Evolutionary conservation across 37 sponge, comb jelly and placozoan species (phyloP).

Genomic region (Axinella damicornis): DNA sequence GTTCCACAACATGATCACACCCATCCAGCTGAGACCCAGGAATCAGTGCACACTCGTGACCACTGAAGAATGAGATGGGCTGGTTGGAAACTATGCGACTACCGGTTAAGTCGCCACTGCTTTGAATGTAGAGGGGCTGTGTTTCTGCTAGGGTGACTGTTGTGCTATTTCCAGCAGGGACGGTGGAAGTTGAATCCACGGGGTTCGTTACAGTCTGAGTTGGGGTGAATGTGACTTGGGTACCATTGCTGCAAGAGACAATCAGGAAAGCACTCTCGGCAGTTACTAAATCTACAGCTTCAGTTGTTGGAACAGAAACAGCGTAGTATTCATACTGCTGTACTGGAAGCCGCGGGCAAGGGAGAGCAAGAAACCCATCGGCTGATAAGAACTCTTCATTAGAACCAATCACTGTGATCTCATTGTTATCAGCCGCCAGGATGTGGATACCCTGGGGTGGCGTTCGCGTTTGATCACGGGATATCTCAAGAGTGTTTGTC

Average conservation of each 20-base stretch:
- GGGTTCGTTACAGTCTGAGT: conserved; percentile 6
- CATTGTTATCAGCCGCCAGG: conserved; percentile 8
- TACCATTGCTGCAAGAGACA: no score
- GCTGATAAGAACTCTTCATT: background rate
- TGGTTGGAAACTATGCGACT: conserved; percentile 27
- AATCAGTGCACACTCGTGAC: conserved; percentile 50
- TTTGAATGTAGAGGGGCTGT: conserved; percentile 11
- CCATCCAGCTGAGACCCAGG: background rate
- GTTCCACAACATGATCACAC: conserved; percentile 57
- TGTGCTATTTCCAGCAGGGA: background rate
- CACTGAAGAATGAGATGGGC: conserved; percentile 42
- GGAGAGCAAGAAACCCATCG: no score
- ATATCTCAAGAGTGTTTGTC: no score
- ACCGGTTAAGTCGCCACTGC: conserved; percentile 40
- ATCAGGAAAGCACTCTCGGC: no score
- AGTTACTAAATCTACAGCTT: no score
- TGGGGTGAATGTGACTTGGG: no score
- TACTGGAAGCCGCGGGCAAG: no score
- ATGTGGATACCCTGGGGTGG: conserved; percentile 29
- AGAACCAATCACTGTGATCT: background rate
- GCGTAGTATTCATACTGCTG: no score
- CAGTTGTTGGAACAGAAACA: no score
- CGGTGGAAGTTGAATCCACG: no score
- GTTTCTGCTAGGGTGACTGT: conserved; percentile 17
- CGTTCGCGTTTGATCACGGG: no score